A percentile compares a stretch with the other conserved stretches of the same genome.
phyloP scores from a whole-genome alignment of 2,797 vertebrate species.

The Sus cebifrons region DNA sequence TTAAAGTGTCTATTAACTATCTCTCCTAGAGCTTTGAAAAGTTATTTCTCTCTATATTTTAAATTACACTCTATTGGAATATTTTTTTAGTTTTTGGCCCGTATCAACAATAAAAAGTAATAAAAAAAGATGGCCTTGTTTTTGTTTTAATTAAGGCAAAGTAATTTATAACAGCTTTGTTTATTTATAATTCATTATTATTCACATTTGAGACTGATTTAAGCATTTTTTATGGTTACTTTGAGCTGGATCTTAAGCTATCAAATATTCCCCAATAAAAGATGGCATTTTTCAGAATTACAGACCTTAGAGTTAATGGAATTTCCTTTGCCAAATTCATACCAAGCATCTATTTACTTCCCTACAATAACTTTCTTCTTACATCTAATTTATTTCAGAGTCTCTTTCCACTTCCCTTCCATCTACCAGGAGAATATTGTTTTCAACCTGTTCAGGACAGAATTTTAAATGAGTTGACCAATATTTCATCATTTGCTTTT shows the following conservation, averaged over 20 bases:
- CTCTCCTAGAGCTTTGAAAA: background rate
- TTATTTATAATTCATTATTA: conserved; percentile 33
- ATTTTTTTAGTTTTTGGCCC: background rate
- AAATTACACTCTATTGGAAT: background rate
- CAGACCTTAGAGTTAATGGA: background rate
- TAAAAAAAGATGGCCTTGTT: background rate
- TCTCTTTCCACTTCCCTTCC: background rate
- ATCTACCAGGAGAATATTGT: background rate
- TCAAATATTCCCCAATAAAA: background rate
- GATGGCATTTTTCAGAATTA: background rate
- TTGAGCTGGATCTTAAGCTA: conserved; percentile 11
- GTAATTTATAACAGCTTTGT: conserved; percentile 58
- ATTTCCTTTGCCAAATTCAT: conserved; percentile 3
- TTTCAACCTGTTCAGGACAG: background rate
- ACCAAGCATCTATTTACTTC: background rate
- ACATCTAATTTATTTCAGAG: background rate
- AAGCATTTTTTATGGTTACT: conserved; percentile 19
- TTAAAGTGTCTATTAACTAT: background rate
- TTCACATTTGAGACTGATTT: conserved; percentile 35
- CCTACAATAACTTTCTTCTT: background rate
- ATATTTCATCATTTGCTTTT: background rate
- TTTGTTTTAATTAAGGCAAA: conserved; percentile 60
- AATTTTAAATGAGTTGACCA: background rate
- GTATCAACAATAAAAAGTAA: background rate
- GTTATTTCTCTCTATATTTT: background rate